Base-by-base conservation (phyloP, 2,888 invertebrate species). In the Lasioglossum zephyrum region DNA sequence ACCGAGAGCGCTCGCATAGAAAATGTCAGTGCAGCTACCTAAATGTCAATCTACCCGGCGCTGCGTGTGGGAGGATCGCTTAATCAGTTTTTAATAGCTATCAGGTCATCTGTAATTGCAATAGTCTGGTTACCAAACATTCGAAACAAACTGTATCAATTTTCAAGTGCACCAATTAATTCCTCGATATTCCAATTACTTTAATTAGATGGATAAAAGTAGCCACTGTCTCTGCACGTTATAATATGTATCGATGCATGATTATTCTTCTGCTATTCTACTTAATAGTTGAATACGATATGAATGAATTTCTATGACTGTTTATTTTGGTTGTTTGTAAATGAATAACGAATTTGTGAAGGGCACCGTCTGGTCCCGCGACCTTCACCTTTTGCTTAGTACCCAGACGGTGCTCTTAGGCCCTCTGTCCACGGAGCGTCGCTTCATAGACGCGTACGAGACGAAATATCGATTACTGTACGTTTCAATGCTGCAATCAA, bases 21-120 rank as follows among this genome's bases (percentile, higher is more conserved):
- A 70, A 70, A 41, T 70, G 41, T 70, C 70, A 41, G 41, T n/a
- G 57, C 57, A n/a, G 57, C n/a, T 57, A 57, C 11, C 57, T n/a
- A 57, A n/a, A 57, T n/a, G 57, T 57, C n/a, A n/a, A 11, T 11
- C n/a, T 4, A n/a, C 57, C 57, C 9, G 9, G 11, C n/a, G 11
- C 9, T 1, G 11, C n/a, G 11, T n/a, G 22, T 11, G 41, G 11
- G 2, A 41, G n/a, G 1, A 41, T n/a, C 11, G 22, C 13, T 70
- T 39, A 41, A 70, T 41, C n/a, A 70, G 5, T 41, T 70, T 41
- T 41, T n/a, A n/a, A n/a, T n/a, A n/a, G n/a, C n/a, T n/a, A n/a
- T n/a, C n/a, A n/a, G n/a, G n/a, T n/a, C n/a, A n/a, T n/a, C n/a
- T 57, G n/a, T n/a, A n/a, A n/a, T 4, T n/a, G 57, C 57, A 22